These are phyloP conservation scores for Ostrea edulis DNA, from an alignment of 1,140 invertebrate species.

Conservation along the genomic window DNA sequence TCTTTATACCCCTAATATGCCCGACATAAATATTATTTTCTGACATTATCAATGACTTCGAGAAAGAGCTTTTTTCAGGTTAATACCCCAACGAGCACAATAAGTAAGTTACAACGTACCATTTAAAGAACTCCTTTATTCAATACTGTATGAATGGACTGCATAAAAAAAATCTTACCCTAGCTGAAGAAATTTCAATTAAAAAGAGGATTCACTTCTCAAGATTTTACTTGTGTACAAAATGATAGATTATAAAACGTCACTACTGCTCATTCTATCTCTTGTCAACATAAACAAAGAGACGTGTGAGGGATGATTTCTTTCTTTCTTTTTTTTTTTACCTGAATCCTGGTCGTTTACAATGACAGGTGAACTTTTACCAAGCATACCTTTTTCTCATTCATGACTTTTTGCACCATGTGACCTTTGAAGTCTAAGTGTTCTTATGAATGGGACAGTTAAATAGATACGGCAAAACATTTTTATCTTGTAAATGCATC, in stretches of 20 bases:
- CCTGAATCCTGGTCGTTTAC: not conserved
- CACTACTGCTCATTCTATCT: not conserved
- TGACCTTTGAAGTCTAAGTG: not conserved
- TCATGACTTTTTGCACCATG: not conserved
- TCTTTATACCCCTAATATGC: conserved; percentile 29
- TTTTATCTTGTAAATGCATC: not conserved
- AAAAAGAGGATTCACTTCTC: not conserved
- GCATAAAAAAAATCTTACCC: not conserved
- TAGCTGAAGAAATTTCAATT: not conserved
- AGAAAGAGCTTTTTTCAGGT: conserved; percentile 30
- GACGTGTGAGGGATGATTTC: not conserved
- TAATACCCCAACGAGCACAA: conserved; percentile 10
- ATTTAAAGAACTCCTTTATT: conserved; percentile 9
- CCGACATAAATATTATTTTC: conserved; percentile 28
- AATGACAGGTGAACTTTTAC: not conserved
- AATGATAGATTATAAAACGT: not conserved
- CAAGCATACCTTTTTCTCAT: not conserved
- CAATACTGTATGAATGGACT: conserved; percentile 6
- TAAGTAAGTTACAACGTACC: not conserved
- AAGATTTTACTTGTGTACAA: conserved; percentile 9
- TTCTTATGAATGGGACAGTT: not conserved
- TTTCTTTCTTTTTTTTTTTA: not conserved
- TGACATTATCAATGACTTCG: conserved; percentile 25
- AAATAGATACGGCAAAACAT: not conserved
- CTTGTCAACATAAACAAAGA: conserved; percentile 2